These are phyloP conservation scores for Polypedilum pembai DNA, from an alignment of 1,140 invertebrate genomes.

Conservation along the genomic window DNA sequence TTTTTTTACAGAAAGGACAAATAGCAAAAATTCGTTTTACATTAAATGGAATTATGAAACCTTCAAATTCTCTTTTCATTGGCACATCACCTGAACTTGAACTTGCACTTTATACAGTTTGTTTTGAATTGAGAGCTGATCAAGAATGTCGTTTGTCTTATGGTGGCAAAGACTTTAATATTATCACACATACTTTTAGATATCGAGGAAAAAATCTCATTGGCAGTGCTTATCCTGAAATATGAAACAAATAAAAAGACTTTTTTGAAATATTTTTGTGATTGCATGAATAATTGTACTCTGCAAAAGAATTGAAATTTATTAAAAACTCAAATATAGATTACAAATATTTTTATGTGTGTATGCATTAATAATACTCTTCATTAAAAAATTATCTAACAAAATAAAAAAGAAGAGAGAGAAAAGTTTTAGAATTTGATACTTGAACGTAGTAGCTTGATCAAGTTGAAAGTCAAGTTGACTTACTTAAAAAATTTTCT, in stretches of 20 bases:
- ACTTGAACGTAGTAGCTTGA: no score
- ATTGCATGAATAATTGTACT: no score
- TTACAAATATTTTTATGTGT: no score
- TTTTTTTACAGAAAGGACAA: constrained; percentile 62
- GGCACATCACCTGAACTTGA: constrained; percentile 91
- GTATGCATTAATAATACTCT: no score
- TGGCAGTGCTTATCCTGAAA: constrained; percentile 71
- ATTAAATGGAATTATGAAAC: constrained; percentile 66
- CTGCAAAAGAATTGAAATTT: no score
- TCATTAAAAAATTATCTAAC: no score
- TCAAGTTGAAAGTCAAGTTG: no score
- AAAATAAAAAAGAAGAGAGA: no score
- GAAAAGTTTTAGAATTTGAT: no score
- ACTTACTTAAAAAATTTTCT: no score
- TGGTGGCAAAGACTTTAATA: constrained; percentile 58
- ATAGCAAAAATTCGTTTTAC: constrained; percentile 70
- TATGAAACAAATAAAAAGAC: constrained; percentile 43
- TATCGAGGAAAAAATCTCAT: constrained; percentile 67
- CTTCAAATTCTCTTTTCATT: constrained; percentile 72
- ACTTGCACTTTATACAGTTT: constrained; percentile 82
- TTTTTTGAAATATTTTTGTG: no score
- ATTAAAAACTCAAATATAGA: no score
- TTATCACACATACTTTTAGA: constrained; percentile 63
- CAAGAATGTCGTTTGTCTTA: constrained; percentile 63
- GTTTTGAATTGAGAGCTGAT: constrained; percentile 65